Conservation (phyloP, 2,797 vertebrate species). For the Saxicola maurus region DNA sequence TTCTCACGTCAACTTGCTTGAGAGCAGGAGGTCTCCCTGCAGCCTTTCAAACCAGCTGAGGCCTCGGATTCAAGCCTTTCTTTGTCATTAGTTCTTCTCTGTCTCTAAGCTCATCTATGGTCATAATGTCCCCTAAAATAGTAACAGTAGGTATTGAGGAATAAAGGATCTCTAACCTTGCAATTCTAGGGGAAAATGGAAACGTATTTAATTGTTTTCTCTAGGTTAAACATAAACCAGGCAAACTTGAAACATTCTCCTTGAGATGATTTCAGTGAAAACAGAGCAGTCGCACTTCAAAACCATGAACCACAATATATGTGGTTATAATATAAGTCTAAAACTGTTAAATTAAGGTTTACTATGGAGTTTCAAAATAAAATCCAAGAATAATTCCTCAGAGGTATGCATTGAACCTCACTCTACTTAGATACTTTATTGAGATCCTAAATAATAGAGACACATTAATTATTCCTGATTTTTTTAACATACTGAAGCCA, state of each 20-base stretch:
- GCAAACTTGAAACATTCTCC: background rate
- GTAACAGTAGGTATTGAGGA: background rate
- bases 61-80: background rate
- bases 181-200: background rate
- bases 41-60: background rate
- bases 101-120: background rate
- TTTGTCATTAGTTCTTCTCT: background rate
- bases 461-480: background rate
- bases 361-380: background rate
- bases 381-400: background rate
- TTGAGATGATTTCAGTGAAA: background rate
- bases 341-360: background rate
- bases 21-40: background rate
- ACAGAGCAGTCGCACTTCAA: background rate
- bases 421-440: background rate
- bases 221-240: background rate
- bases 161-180: background rate
- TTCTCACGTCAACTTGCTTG: background rate
- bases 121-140: background rate
- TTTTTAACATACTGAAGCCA: background rate
- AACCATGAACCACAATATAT: background rate
- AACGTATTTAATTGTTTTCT: background rate
- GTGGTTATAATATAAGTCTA: background rate
- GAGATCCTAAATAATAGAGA: background rate
- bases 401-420: rapidly evolving